phyloP scores from a whole-genome alignment of 2,797 vertebrate species.

The Tolypeutes matacus region DNA sequence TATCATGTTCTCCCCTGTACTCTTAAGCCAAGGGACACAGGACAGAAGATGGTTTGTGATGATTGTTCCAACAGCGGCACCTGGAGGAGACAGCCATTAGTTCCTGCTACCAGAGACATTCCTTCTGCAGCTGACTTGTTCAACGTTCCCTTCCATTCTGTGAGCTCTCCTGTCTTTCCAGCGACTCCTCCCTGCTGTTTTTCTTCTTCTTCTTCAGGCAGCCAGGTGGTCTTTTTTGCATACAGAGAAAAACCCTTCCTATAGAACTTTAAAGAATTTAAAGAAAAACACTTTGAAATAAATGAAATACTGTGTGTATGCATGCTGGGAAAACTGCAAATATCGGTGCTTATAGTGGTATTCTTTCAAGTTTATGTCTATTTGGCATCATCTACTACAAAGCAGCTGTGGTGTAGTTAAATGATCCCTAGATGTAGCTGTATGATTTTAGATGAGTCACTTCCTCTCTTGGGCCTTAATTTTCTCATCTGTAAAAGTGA shows the following conservation, averaged over 20 bases:
- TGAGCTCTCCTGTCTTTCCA: neutral
- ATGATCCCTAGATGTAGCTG: neutral
- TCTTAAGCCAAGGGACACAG: neutral
- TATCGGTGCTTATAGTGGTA: neutral
- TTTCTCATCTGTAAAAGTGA: constrained; percentile 4
- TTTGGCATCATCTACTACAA: neutral
- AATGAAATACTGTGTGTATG: neutral
- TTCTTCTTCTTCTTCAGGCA: neutral
- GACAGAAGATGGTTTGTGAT: neutral
- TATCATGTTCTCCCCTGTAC: neutral
- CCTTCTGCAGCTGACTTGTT: neutral
- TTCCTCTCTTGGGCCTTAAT: neutral
- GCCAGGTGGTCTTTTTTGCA: neutral
- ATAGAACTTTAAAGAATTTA: neutral
- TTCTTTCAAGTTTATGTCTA: neutral
- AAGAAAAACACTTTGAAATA: constrained; percentile 13
- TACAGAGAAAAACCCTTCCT: neutral
- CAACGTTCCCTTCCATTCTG: neutral
- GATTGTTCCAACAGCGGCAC: neutral
- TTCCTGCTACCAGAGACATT: neutral
- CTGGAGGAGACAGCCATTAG: neutral
- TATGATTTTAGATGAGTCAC: neutral
- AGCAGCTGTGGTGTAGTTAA: neutral
- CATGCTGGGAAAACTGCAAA: neutral
- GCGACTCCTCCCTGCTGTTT: neutral